These are phyloP conservation scores for Mythimna lalbum DNA, from an alignment of 2,888 invertebrate species.

Conservation along the genomic window DNA sequence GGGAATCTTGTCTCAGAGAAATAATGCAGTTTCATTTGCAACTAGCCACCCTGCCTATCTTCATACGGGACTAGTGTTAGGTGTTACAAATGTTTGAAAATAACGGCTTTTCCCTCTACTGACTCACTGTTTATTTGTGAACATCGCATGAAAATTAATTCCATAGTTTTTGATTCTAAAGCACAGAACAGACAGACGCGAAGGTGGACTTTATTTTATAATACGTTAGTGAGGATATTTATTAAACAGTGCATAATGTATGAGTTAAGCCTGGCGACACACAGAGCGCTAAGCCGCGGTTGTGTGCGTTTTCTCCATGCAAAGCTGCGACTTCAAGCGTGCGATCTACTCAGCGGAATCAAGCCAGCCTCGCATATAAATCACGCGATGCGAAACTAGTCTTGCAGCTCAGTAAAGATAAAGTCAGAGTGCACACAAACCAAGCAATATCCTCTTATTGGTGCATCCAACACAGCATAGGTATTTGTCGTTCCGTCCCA, in stretches of 20 bases:
- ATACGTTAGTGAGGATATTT: background rate
- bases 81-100: too few species aligned
- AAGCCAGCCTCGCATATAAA: constrained; percentile 31
- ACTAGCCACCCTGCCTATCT: too few species aligned
- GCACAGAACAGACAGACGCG: too few species aligned
- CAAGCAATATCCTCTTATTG: constrained; percentile 32
- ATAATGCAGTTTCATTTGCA: constrained; percentile 11
- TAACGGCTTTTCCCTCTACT: too few species aligned
- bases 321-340: constrained; percentile 18
- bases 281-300: background rate
- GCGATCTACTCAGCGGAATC: constrained; percentile 11
- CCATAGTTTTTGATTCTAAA: too few species aligned
- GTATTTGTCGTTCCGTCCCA: constrained; percentile 39
- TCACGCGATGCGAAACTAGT: constrained; percentile 40
- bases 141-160: too few species aligned
- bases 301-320: background rate
- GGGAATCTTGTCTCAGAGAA: background rate
- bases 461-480: constrained; percentile 31
- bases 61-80: too few species aligned
- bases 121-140: too few species aligned
- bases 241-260: background rate
- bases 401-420: constrained; percentile 38
- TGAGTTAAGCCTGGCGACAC: constrained; percentile 3
- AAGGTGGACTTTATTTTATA: too few species aligned
- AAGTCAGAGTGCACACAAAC: constrained; percentile 46